These are phyloP conservation scores for Conus canariensis DNA, from an alignment of 2,888 invertebrate species.

Conservation along the genomic window DNA sequence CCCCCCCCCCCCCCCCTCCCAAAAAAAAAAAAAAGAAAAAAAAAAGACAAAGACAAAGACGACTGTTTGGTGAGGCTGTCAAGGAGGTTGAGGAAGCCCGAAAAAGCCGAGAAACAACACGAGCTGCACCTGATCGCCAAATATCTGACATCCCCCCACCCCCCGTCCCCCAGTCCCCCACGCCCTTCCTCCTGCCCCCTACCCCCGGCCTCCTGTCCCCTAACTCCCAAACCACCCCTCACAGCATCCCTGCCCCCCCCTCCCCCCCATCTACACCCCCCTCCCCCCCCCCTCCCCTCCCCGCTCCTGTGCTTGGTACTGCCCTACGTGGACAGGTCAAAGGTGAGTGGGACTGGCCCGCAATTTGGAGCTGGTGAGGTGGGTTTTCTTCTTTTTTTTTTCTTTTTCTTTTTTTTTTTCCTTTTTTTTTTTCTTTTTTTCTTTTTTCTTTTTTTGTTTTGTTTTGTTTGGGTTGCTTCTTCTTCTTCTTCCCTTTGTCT, in stretches of 20 bases:
- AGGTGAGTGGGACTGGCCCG: no score
- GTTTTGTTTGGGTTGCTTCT: neutral
- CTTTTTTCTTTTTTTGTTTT: neutral
- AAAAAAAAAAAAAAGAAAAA: neutral
- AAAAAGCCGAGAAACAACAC: constrained; percentile 1
- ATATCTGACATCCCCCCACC: neutral
- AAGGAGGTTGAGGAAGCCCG: neutral
- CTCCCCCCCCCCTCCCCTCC: no score
- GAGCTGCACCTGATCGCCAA: neutral
- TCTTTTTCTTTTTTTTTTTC: neutral
- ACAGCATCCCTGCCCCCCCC: no score
- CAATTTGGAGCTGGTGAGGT: no score
- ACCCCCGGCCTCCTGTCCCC: no score
- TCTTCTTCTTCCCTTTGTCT: neutral
- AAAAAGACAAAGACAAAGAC: neutral
- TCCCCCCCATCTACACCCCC: no score
- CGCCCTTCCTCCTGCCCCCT: no score
- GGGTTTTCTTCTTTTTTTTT: no score
- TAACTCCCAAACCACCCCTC: no score
- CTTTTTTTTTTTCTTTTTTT: neutral
- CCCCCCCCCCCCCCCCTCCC: neutral
- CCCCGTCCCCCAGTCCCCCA: no score
- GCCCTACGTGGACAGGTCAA: no score
- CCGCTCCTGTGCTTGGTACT: no score
- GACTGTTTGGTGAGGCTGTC: neutral